Base-by-base conservation (phyloP, 2,888 invertebrate genomes). In the Archips xylosteana region DNA sequence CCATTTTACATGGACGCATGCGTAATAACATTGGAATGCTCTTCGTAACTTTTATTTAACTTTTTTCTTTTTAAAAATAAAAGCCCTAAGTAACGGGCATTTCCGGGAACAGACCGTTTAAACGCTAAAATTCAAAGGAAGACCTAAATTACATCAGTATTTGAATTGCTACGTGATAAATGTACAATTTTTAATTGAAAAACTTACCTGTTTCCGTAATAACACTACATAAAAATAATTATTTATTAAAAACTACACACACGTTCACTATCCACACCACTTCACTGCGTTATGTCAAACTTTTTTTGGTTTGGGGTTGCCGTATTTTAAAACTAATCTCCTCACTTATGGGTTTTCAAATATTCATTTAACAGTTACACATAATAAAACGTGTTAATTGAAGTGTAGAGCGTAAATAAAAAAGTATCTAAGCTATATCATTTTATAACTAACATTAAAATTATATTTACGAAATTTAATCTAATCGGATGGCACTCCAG, bases 11-110 rank as follows among this genome's bases (percentile, higher is more conserved):
- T 85, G 85, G 84, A 81, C 83, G 82, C 78, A 84, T 80, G 85
- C 91, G 92, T 89, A 92, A 91, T 89, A 85, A 86, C 85, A 87
- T 88, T 77, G 92, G 92, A 92, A 94, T 93, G 92, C 90, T 87
- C 88, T 89, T 90, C 89, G 90, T 91, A 88, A 85, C 84, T 89
- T 91, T 91, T 90, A 87, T 86, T 89, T 91, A 88, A 83, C 84
- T 83, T 85, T 87, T 89, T 86, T 87, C 82, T 85, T 85, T 87
- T 87, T 85, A 84, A 79, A 82, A 86, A 89, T 87, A 87, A 87
- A 23, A 88, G 82, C 81, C 80, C 82, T 80, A 79, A 86, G 82
- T 83, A 85, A 82, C 85, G 83, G 78, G 84, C 86, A 82, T 90
- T 91, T 92, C 90, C 92, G 90, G 90, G 83, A 87, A 85, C 81